Conservation (phyloP, 2,888 invertebrate species). For the Sylvicola fuscatus region DNA sequence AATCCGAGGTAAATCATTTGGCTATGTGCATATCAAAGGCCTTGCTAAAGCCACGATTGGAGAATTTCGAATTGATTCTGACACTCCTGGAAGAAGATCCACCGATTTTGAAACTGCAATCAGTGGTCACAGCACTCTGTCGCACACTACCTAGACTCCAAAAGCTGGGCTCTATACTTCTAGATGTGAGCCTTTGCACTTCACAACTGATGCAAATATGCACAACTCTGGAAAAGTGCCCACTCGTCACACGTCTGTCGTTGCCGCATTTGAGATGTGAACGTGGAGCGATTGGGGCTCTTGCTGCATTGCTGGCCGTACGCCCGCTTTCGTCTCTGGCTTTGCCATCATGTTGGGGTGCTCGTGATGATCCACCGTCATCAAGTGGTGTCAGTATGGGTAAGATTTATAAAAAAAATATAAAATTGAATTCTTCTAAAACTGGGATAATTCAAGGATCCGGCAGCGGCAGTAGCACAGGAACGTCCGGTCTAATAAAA, state of each 20-base stretch:
- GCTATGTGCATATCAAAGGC: constrained; percentile 27
- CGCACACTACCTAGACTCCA: constrained; percentile 14
- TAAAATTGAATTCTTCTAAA: not conserved
- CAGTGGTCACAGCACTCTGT: constrained; percentile 31
- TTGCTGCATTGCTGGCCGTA: constrained; percentile 27
- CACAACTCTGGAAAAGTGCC: constrained; percentile 27
- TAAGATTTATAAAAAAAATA: constrained; percentile 12
- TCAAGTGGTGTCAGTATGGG: constrained; percentile 30
- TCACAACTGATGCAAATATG: constrained; percentile 31
- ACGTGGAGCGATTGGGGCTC: constrained; percentile 28
- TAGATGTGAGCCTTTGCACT: constrained; percentile 31
- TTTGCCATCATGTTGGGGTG: constrained; percentile 30
- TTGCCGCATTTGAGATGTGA: constrained; percentile 33
- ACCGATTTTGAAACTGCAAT: constrained; percentile 27
- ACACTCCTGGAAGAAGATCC: constrained; percentile 32
- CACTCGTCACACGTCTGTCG: constrained; percentile 29
- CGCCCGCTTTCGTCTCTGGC: constrained; percentile 29
- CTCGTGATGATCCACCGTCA: constrained; percentile 29
- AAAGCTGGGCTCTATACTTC: constrained; percentile 27
- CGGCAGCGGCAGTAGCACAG: constrained; percentile 27
- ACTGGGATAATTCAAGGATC: constrained; percentile 14
- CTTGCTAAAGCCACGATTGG: constrained; percentile 27
- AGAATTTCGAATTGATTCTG: constrained; percentile 30
- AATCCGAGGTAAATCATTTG: constrained; percentile 27
- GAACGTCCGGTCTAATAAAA: constrained; percentile 17